Evolutionary conservation across 2,888 invertebrate species (phyloP), one percentile per base, ranked within the genome.

Genomic region (Cephus nigrinus): DNA sequence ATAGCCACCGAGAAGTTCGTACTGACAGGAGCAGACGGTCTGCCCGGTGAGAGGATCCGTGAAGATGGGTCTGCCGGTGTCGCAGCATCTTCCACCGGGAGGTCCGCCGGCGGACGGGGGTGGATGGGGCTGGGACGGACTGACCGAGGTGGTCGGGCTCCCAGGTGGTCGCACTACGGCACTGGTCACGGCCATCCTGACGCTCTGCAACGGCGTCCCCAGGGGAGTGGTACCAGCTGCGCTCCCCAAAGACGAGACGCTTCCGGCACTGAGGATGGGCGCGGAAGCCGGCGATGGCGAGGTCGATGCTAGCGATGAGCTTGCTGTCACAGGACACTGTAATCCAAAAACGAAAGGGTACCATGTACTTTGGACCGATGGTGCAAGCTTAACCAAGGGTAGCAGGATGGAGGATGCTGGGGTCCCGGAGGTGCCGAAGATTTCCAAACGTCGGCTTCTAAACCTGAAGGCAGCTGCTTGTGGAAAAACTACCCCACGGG

Each of bases 41-140:
- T 97, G 97, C 77, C 97, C 97, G 85, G 97, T 96, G 85, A 97
- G 94, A 73, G 97, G 97, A 92, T 97, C 97, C 90, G 97, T 97
- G 93, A 97, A 97, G 91, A 98, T 95, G 83, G 97, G 96, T 88
- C 98, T 94, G 84, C 98, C 98, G 84, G 97, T 97, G 93, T 98
- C 97, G 93, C 98, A 97, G 93, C 98, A 97, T 87, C 97, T 88
- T 83, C 92, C 92, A 72, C 88, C 87, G 12, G 88, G 85, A 72
- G 83, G 85, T 40, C 85, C 86, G 34, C 84, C 85, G 73, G 93
- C 92, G 82, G 93, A 92, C 90, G 91, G 88, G 80, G 92, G 90
- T 84, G 92, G 90, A 92, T 85, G 93, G 91, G 76, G 94, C 92
- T 77, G 93, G 30, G 93, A 93, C 86, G 91, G 93, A 91, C 92